Evolutionary conservation across 64 coral and sea anemone species (phyloP), one percentile per base, ranked within the genome.

Genomic region (Hydrozoanthus tunicans): DNA sequence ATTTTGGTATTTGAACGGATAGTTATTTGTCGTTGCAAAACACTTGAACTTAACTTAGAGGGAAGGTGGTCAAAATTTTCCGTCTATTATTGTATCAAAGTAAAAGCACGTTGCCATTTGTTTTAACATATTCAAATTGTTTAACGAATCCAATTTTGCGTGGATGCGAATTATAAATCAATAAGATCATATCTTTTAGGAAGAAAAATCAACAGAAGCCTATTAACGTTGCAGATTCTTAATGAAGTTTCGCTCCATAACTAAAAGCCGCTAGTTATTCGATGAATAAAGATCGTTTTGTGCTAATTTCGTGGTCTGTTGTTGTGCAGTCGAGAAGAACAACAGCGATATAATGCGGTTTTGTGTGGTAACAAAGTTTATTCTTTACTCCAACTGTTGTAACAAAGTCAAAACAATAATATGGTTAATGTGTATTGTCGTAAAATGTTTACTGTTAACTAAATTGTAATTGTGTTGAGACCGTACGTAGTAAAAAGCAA

Each of bases 131-230:
- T 72, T 86, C 66, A 86, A 57, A 67, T 72, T 86, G 83, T 86
- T 86, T 86, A 86, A 81, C 62, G 58, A 81, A 86, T 86, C 83
- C 66, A 86, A 23, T 72, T 86, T 88, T 75, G 68, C 5, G 69
- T 24, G 20, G 69, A 74, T 88, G 84, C 60, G 68, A 88, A 74
- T 88, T 88, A 88, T 88, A 75, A 59, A 72, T 88, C 84, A 61
- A 88, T 75, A 88, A 74, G 84, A 88, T 88, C 54, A 25, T 74
- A 88, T 88, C 84, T 88, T 88, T 75, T 74, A 55, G 84, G 56
- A 43, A n/a, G 57, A 59, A 75, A 88, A 73, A 88, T 88, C 84
- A 88, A 88, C 84, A 88, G 66, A 88, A 75, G 68, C 56, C 84
- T 88, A 88, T 88, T 88, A 88, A 6, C 24, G 24, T 73, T 51